phyloP scores from a whole-genome alignment of 2,888 invertebrate genomes.

The Eudasyphora cyanicolor region DNA sequence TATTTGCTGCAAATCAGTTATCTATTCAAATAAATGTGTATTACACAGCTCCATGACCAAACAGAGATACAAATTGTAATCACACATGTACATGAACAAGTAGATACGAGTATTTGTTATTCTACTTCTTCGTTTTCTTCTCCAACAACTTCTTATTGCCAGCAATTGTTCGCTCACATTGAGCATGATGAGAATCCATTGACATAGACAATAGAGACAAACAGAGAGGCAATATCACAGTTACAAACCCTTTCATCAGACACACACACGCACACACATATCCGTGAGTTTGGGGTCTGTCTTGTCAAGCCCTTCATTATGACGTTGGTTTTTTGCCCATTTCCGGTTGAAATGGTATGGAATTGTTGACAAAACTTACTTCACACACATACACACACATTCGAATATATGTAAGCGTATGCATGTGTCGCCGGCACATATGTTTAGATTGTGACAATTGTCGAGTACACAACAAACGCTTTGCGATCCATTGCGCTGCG shows the following conservation, averaged over 20 bases:
- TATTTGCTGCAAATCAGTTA: slow-evolving; percentile 45
- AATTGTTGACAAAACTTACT: slow-evolving; percentile 43
- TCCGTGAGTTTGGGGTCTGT: not conserved
- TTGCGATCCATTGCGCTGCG: too few species aligned
- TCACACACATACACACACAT: not conserved
- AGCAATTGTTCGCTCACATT: not conserved
- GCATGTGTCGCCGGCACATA: too few species aligned
- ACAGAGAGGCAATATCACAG: not conserved
- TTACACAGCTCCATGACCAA: not conserved
- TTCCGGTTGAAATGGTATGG: slow-evolving; percentile 48
- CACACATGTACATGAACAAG: too few species aligned
- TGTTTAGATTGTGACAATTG: not conserved
- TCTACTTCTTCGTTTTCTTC: not conserved
- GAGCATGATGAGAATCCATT: not conserved
- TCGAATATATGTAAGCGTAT: not conserved
- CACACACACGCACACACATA: not conserved
- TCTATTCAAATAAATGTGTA: slow-evolving; percentile 42
- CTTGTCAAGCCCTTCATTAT: slow-evolving; percentile 17
- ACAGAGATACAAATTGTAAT: not conserved
- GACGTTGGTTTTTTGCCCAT: not conserved
- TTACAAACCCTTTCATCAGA: not conserved
- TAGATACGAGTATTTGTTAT: too few species aligned
- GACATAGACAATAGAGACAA: not conserved
- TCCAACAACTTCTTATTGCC: not conserved
- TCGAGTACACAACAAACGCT: not conserved